Conservation (phyloP, 2,113 vertebrate species). For the Pelvicachromis taeniatus region DNA sequence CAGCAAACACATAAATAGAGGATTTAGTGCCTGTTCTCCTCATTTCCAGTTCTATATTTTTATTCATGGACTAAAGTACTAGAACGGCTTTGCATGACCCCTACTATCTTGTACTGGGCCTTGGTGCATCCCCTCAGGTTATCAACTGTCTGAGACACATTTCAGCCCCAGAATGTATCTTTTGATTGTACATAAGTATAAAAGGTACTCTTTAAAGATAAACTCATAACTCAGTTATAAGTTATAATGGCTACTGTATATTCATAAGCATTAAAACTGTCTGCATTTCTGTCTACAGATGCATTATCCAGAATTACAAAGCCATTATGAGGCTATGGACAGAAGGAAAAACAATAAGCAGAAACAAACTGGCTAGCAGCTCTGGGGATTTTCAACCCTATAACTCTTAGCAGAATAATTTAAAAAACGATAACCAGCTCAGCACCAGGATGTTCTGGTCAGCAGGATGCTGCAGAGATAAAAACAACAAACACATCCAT, state of each 20-base stretch:
- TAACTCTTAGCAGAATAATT: not conserved
- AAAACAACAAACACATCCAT: constrained; percentile 30
- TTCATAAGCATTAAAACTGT: not conserved
- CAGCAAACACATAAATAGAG: not conserved
- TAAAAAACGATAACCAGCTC: not conserved
- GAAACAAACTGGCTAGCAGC: not conserved
- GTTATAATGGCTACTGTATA: not conserved
- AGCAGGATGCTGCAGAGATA: constrained; percentile 21
- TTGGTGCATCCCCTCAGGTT: not conserved
- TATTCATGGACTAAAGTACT: not conserved
- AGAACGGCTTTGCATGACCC: not conserved
- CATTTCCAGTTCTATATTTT: not conserved
- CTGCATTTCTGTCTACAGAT: not conserved
- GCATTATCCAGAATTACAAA: not conserved
- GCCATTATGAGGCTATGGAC: not conserved
- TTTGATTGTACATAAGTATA: not conserved
- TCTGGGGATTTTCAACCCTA: not conserved
- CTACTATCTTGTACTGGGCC: not conserved
- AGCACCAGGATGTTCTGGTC: not conserved
- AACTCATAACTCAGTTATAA: not conserved
- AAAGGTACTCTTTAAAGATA: not conserved
- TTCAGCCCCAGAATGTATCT: not conserved
- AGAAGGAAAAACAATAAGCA: not conserved
- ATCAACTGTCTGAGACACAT: not conserved
- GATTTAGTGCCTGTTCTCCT: not conserved